Base-by-base conservation (phyloP, 2,797 vertebrate species). In the Xenops minutus region DNA sequence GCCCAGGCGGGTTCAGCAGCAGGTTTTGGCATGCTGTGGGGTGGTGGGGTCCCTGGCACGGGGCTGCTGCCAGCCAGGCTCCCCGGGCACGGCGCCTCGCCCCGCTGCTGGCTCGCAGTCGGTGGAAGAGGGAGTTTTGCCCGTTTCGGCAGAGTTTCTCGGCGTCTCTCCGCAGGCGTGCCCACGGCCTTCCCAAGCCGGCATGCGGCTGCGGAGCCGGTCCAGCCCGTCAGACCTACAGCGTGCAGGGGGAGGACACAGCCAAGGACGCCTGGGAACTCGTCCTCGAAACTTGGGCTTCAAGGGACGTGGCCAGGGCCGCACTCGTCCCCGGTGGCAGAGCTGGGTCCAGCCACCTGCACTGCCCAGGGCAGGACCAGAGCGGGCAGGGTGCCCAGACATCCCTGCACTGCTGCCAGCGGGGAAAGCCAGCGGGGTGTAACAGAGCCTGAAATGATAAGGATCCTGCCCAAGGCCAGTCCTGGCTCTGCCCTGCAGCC, bases 211-310 rank as follows among this genome's bases (percentile, higher is more conserved):
- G 94, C 8, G 69, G 85, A 96, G 96, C 93, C 75, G 51, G 96
- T 91, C 92, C 91, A 62, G 96, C 96, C 71, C 89, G 80, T 94
- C 96, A 91, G 89, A 91, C 89, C 71, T 94, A 85, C 91, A 86
- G 91, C 10, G 0, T 12, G 6, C 4, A 0, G 15, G 43, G 68
- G 82, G 39, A 92, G 75, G 64, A 85, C 56, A n/a, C 13, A 2
- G 49, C 56, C 10, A 23, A 85, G 79, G 73, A 91, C 9, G 24
- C 86, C 56, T 52, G 86, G 41, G 78, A 83, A 59, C 61, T 71
- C 0, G 0, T 24, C 81, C 63, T 64, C 5, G 0, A 91, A 61
- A 76, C 41, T 12, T 3, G 7, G 68, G 68, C 61, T 93, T 18
- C 43, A 24, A 69, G 77, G 63, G 81, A 79, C 0, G 0, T 3